Evolutionary conservation across 2,888 invertebrate genomes (phyloP).

Genomic region (Auanema freiburgensis): DNA sequence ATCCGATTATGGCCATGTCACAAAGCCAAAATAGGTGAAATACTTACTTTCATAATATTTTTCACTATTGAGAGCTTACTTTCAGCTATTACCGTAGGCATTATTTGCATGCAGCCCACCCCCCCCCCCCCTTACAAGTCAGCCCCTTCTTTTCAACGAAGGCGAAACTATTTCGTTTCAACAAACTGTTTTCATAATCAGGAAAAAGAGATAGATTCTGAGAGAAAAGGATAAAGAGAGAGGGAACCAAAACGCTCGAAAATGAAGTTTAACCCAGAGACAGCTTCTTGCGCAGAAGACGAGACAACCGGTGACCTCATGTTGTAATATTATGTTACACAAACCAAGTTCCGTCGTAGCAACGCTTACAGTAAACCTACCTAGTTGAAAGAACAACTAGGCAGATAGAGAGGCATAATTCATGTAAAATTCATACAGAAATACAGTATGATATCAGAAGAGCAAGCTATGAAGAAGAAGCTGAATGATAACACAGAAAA

Average conservation of each 20-base stretch:
- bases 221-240: conserved; percentile 1
- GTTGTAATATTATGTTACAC: conserved; percentile 41
- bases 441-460: not conserved
- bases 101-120: too few species aligned
- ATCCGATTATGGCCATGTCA: too few species aligned
- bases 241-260: not conserved
- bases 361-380: too few species aligned
- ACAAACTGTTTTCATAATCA: not conserved
- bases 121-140: too few species aligned
- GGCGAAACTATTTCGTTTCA: too few species aligned
- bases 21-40: too few species aligned
- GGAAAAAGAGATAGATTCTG: not conserved
- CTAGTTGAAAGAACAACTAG: too few species aligned
- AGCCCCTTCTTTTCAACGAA: too few species aligned
- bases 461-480: not conserved
- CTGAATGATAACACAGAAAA: too few species aligned
- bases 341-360: not conserved
- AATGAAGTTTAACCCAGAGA: conserved; percentile 5
- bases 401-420: not conserved
- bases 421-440: conserved; percentile 1
- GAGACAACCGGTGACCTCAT: conserved; percentile 11
- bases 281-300: not conserved
- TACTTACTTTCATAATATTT: too few species aligned
- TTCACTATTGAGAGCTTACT: too few species aligned
- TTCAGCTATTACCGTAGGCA: too few species aligned